Conservation (phyloP, 1,140 invertebrate genomes). For the Rhizoglyphus robini region DNA sequence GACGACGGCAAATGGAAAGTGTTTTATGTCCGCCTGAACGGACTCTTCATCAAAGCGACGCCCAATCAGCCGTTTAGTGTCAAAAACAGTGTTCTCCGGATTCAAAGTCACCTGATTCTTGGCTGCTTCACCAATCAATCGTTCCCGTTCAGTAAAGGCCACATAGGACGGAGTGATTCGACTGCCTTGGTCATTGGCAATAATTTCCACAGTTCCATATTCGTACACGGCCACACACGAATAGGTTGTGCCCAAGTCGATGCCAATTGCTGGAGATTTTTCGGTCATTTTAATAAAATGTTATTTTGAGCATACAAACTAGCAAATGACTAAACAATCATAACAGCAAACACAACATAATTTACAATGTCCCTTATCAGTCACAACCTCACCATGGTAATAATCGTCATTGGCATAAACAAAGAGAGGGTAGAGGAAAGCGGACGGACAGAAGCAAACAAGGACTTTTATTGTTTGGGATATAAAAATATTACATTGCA, state of each 20-base stretch:
- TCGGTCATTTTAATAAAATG: too few species aligned
- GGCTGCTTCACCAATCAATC: conserved; percentile 87
- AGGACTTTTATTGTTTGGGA: too few species aligned
- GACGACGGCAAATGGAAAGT: conserved; percentile 86
- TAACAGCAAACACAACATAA: too few species aligned
- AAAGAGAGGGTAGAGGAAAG: too few species aligned
- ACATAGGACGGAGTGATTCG: conserved; percentile 44
- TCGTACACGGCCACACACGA: conserved; percentile 53
- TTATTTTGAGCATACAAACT: too few species aligned
- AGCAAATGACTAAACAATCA: too few species aligned
- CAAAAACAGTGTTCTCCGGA: conserved; percentile 58
- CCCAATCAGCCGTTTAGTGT: conserved; percentile 51
- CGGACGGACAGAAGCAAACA: too few species aligned
- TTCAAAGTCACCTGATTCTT: conserved; percentile 93
- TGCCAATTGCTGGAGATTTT: neutral
- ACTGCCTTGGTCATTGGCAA: conserved; percentile 41
- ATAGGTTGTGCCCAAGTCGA: conserved; percentile 31
- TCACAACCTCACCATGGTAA: too few species aligned
- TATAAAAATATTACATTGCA: too few species aligned
- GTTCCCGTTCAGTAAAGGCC: conserved; percentile 55
- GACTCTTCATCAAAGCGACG: conserved; percentile 76
- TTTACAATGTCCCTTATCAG: too few species aligned
- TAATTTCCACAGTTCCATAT: conserved; percentile 93
- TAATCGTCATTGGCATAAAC: too few species aligned
- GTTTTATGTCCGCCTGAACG: conserved; percentile 87